Conservation (phyloP, 2,797 vertebrate genomes). For the Geotrypetes seraphini region DNA sequence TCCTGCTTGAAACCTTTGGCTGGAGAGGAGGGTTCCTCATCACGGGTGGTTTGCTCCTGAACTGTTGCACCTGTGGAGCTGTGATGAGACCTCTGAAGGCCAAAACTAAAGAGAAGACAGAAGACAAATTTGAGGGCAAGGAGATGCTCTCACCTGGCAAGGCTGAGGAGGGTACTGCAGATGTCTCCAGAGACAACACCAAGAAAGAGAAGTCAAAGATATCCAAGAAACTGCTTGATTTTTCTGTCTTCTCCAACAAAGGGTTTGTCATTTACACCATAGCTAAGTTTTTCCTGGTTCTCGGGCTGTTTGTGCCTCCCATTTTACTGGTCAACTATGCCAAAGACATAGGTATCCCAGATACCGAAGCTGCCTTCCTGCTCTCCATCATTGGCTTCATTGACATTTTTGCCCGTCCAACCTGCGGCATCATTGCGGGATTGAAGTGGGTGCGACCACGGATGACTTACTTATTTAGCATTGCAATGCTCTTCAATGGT, state of each 20-base stretch:
- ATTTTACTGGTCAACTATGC: slow-evolving; percentile 67
- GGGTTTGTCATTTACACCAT: slow-evolving; percentile 55
- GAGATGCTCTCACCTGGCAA: slow-evolving; percentile 19
- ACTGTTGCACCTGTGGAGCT: slow-evolving; percentile 66
- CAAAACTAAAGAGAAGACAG: slow-evolving; percentile 48
- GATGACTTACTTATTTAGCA: slow-evolving; percentile 55
- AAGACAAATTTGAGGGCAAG: slow-evolving; percentile 41
- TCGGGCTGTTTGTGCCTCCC: slow-evolving; percentile 65
- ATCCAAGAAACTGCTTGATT: slow-evolving; percentile 57
- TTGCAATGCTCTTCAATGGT: slow-evolving; percentile 64
- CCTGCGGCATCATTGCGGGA: slow-evolving; percentile 63
- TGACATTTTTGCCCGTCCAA: slow-evolving; percentile 67
- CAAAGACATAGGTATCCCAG: slow-evolving; percentile 62
- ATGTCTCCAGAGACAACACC: slow-evolving; percentile 18
- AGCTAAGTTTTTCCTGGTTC: slow-evolving; percentile 62
- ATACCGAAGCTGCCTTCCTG: slow-evolving; percentile 61
- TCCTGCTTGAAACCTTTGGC: slow-evolving; percentile 56
- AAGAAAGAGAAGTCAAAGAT: slow-evolving; percentile 33
- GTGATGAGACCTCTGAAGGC: slow-evolving; percentile 59
- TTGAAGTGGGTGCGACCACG: slow-evolving; percentile 50
- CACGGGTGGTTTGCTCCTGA: slow-evolving; percentile 63
- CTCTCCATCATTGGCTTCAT: slow-evolving; percentile 66
- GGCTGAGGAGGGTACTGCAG: not conserved
- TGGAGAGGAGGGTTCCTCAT: slow-evolving; percentile 72
- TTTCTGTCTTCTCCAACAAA: slow-evolving; percentile 52